Conservation (phyloP, 2,888 invertebrate genomes). For the Callinectes sapidus region DNA sequence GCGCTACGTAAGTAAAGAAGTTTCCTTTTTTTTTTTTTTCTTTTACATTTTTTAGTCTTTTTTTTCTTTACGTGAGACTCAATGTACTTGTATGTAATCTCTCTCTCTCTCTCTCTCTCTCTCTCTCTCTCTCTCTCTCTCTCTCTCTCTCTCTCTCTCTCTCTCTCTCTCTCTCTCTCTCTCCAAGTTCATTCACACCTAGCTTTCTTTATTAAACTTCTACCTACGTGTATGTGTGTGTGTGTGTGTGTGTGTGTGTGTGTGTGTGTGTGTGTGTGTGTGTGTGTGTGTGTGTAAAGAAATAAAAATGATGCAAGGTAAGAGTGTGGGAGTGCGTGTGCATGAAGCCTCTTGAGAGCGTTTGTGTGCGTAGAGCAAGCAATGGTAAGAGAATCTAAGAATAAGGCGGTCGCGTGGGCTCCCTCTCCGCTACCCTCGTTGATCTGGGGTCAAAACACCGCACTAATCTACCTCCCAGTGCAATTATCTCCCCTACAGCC, state of each 20-base stretch:
- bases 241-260: conserved; percentile 28
- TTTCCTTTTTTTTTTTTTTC: no score
- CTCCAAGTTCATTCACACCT: no score
- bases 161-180: no score
- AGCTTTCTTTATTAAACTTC: no score
- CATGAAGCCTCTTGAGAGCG: background rate
- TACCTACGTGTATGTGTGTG: background rate
- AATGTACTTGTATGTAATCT: no score
- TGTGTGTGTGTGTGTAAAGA: conserved; percentile 6
- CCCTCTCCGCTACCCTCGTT: background rate
- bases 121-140: no score
- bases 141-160: no score
- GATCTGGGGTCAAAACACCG: background rate
- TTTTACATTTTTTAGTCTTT: no score
- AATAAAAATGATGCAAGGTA: background rate
- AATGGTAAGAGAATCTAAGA: background rate
- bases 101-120: no score
- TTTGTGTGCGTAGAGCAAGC: background rate
- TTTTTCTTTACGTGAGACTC: no score
- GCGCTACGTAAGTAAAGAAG: no score
- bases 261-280: conserved; percentile 34
- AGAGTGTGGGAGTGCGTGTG: background rate
- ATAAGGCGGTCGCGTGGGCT: background rate
- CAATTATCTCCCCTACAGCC: conserved; percentile 3
- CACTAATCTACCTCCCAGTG: background rate